Evolutionary conservation across 2,797 vertebrate species (phyloP).

Genomic region (Schizopygopsis malacanthus): DNA sequence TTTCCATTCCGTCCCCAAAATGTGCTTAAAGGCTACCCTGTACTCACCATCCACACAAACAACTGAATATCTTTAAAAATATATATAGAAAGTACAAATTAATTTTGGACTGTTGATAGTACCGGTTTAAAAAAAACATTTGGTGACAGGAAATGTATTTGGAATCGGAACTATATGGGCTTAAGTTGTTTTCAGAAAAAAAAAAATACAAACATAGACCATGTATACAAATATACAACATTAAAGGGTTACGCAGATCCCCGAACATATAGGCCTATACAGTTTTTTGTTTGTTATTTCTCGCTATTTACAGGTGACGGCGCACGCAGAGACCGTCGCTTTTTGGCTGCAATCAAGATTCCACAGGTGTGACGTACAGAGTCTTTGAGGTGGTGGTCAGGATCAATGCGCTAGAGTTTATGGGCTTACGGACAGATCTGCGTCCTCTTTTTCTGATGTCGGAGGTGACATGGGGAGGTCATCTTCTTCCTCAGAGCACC

Average conservation of each 20-base stretch:
- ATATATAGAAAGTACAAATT: conserved; percentile 60
- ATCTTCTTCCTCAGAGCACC: conserved; percentile 92
- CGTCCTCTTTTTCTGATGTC: conserved; percentile 96
- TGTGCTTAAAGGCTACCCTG: conserved; percentile 71
- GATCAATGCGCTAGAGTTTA: conserved; percentile 68
- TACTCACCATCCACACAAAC: conserved; percentile 72
- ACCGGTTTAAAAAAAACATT: neutral
- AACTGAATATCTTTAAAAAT: conserved; percentile 32
- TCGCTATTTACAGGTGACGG: conserved; percentile 79
- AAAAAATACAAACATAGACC: conserved; percentile 83
- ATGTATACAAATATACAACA: conserved; percentile 83
- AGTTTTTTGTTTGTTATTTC: conserved; percentile 60
- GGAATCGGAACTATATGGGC: conserved; percentile 72
- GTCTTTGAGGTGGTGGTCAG: conserved; percentile 49
- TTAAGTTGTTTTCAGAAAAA: conserved; percentile 76
- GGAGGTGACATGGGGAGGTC: conserved; percentile 93
- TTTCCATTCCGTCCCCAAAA: conserved; percentile 71
- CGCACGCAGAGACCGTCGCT: conserved; percentile 69
- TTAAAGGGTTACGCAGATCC: conserved; percentile 65
- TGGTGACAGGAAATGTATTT: conserved; percentile 56
- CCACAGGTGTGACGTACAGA: conserved; percentile 60
- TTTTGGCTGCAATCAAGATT: conserved; percentile 74
- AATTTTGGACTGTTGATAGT: conserved; percentile 58
- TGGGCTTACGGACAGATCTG: conserved; percentile 90
- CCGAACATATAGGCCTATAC: conserved; percentile 75